Evolutionary conservation across 2,113 vertebrate genomes (phyloP).

Genomic region (Scytalopus superciliaris): DNA sequence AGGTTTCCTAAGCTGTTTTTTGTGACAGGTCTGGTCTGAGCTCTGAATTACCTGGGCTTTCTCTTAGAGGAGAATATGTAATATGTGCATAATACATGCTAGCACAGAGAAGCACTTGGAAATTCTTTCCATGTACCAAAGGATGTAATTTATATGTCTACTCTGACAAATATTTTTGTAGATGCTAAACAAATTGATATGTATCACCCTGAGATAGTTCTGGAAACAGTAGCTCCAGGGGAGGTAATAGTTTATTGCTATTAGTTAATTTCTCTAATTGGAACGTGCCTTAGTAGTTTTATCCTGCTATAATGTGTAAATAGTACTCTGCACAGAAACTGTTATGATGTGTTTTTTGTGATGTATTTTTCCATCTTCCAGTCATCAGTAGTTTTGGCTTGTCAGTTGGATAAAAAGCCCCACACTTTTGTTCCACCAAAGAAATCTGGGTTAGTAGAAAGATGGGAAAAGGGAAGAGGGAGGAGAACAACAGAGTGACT

Average conservation of each 20-base stretch:
- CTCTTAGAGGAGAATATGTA: not conserved
- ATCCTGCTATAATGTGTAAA: not conserved
- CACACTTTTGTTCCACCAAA: not conserved
- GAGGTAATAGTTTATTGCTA: not conserved
- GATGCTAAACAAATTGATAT: not conserved
- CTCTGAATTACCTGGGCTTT: not conserved
- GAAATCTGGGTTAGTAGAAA: not conserved
- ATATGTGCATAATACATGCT: not conserved
- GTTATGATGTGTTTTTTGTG: not conserved
- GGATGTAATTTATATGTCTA: not conserved
- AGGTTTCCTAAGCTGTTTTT: not conserved
- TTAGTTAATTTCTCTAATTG: not conserved
- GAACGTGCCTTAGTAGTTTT: not conserved
- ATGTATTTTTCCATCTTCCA: not conserved
- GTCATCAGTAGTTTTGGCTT: not conserved
- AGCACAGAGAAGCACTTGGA: not conserved
- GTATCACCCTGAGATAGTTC: not conserved
- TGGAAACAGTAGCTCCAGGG: not conserved
- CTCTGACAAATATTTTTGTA: not conserved
- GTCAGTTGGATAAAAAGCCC: not conserved
- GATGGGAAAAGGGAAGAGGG: not conserved
- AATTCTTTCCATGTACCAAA: not conserved
- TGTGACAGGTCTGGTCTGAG: not conserved
- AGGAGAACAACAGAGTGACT: not conserved
- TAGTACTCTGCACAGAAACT: not conserved